Percentiles rank a stretch among this genome's conserved stretches.
Evolutionary conservation across 2,797 vertebrate genomes (phyloP).

Genomic region (Mareca strepera): DNA sequence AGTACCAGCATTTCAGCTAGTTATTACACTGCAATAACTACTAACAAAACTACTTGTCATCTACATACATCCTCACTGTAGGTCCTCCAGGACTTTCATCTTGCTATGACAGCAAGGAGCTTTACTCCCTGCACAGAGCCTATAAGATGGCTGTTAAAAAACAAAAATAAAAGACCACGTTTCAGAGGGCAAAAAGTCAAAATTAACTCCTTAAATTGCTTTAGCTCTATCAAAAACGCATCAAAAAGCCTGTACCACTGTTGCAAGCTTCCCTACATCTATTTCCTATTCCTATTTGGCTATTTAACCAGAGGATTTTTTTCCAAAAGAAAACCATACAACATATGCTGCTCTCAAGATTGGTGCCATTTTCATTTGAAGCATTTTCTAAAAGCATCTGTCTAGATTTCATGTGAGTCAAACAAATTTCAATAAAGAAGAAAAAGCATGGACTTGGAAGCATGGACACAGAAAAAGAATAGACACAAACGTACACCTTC

Average conservation of each 20-base stretch:
- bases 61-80: not conserved
- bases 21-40: not conserved
- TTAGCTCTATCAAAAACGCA: not conserved
- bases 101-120: not conserved
- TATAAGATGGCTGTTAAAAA: not conserved
- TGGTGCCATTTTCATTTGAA: not conserved
- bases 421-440: not conserved
- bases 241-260: not conserved
- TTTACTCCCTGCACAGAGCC: not conserved
- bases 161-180: not conserved
- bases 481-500: not conserved
- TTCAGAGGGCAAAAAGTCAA: not conserved
- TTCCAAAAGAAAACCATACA: not conserved
- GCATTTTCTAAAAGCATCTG: not conserved
- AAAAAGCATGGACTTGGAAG: not conserved
- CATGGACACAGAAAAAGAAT: not conserved
- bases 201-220: not conserved
- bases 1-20: accelerated
- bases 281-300: no score
- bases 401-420: not conserved
- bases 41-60: not conserved
- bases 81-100: not conserved
- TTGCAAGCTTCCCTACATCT: not conserved
- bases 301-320: not conserved
- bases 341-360: not conserved